These are phyloP conservation scores for Zaprionus africanus DNA, from an alignment of 1,140 invertebrate species.

Conservation along the genomic window DNA sequence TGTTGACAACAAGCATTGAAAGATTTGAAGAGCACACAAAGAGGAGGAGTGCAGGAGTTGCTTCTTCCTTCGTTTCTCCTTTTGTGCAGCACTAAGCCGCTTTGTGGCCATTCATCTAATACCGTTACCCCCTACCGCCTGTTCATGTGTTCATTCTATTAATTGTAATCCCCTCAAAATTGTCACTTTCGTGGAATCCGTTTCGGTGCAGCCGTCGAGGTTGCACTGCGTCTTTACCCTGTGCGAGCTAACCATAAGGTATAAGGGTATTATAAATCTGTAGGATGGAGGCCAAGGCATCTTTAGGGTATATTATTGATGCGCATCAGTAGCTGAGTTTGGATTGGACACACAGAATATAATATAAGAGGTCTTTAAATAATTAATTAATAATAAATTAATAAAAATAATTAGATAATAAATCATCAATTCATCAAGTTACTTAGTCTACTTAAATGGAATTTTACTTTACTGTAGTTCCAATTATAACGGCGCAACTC, in stretches of 20 bases:
- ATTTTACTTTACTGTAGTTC: neutral
- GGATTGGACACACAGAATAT: too few relatives aligned
- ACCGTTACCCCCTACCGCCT: constrained; percentile 30
- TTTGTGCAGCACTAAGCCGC: constrained; percentile 40
- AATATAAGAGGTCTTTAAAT: too few relatives aligned
- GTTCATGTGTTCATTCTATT: constrained; percentile 20
- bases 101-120: constrained; percentile 40
- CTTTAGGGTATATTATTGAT: too few relatives aligned
- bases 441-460: too few relatives aligned
- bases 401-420: too few relatives aligned
- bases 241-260: too few relatives aligned
- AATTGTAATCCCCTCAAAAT: constrained; percentile 60
- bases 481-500: neutral
- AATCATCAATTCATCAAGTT: too few relatives aligned
- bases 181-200: constrained; percentile 47
- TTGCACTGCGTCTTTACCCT: neutral
- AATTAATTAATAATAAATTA: too few relatives aligned
- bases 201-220: constrained; percentile 13
- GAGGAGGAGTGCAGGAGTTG: neutral
- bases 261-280: too few relatives aligned
- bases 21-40: constrained; percentile 12
- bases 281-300: too few relatives aligned
- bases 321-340: too few relatives aligned
- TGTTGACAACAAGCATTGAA: constrained; percentile 19
- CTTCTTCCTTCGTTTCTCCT: neutral